Base-by-base conservation (phyloP, 2,888 invertebrate genomes). In the Drosophila mimica region DNA sequence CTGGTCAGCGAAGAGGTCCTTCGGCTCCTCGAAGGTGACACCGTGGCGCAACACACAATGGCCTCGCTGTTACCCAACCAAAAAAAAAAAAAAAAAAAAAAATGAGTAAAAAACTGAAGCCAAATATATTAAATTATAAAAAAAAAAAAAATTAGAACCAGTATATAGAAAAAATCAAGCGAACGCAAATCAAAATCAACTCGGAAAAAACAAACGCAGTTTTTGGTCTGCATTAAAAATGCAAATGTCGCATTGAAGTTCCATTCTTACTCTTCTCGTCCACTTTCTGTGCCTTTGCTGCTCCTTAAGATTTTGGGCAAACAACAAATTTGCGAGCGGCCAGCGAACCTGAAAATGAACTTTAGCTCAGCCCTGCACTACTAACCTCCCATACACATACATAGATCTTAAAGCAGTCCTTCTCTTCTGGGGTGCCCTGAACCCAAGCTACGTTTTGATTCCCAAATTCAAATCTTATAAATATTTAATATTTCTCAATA, bases 201-300 rank as follows among this genome's bases (percentile, higher is more conserved):
- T 88, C 72, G 28, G 46, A 69, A 78, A 81, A 82, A 81, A 81
- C 31, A 88, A 88, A 86, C 73, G 57, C 54, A 70, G 63, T 79
- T 83, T 77, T 77, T 82, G 84, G 79, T 90, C 79, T 88, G 88
- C 91, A 91, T 92, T 92, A 91, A 88, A 91, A 92, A 92, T 92
- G 91, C 90, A 91, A 92, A 92, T 92, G 85, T 90, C 84, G 81
- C 88, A 82, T 88, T 82, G 82, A 83, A 25, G 76, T 83, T 81
- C 79, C 76, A 69, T 81, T 53, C 63, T 66, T 58, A 49, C 57
- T 62, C 43, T 68, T 46, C 60, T 36, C 78, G 69, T 68, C 68
- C 60, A 83, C 73, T 76, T 86, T 81, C 84, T 56, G 56, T 30
- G 28, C 79, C 25, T 8, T 15, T 46, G 15, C 76, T 71, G 73